These are phyloP conservation scores for Myopa testacea DNA, from an alignment of 2,888 invertebrate species.

Conservation along the genomic window DNA sequence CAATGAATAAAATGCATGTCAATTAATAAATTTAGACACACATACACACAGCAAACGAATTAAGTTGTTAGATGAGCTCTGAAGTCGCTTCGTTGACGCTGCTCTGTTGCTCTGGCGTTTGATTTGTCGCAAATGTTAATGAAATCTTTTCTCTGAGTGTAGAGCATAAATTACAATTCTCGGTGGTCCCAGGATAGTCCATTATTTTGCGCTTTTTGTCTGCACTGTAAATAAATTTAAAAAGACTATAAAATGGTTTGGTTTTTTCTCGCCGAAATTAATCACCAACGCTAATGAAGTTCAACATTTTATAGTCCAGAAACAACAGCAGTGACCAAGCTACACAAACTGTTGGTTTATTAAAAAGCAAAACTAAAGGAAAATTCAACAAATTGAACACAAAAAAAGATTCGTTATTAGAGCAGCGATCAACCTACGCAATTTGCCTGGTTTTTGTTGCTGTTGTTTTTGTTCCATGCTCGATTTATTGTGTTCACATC, in stretches of 20 bases:
- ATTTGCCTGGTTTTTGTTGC: neutral
- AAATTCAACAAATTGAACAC: too few species aligned
- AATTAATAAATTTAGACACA: constrained; percentile 11
- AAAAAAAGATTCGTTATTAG: neutral
- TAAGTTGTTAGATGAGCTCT: constrained; percentile 20
- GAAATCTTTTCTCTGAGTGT: neutral
- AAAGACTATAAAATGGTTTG: neutral
- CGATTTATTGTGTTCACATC: too few species aligned
- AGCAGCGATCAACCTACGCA: neutral
- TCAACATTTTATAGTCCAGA: constrained; percentile 9
- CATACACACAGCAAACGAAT: neutral
- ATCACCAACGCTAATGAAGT: constrained; percentile 21
- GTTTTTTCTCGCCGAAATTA: constrained; percentile 11
- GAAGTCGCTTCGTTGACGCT: neutral
- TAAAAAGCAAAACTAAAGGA: too few species aligned
- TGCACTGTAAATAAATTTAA: neutral
- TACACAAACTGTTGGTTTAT: too few species aligned
- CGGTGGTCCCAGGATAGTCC: constrained; percentile 3
- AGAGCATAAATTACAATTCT: constrained; percentile 25
- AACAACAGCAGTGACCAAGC: neutral
- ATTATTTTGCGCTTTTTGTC: neutral
- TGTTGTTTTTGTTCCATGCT: neutral
- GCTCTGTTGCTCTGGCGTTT: neutral
- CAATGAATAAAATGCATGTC: neutral
- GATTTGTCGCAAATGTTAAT: constrained; percentile 14